Base-by-base conservation (phyloP, 1,140 invertebrate genomes). In the Orius laevigatus region DNA sequence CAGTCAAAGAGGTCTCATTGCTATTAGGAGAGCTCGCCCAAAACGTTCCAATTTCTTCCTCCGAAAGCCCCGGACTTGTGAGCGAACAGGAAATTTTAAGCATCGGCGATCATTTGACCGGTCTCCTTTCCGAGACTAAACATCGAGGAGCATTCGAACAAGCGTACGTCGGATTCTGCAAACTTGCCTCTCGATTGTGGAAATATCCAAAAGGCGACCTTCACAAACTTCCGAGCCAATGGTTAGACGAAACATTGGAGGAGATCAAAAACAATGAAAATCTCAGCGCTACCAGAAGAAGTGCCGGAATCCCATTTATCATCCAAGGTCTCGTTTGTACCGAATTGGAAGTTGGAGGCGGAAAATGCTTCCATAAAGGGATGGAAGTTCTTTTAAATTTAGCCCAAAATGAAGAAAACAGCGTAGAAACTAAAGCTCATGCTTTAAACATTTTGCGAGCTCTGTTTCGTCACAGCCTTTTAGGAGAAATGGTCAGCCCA, bases 111-210 rank as follows among this genome's bases (percentile, higher is more conserved):
- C 78, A 81, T 62, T 80, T 89, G 53, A 74, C 78, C 1, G 60
- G 65, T 1, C 65, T 92, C 25, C 70, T 91, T 14, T 68, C 76
- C 1, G 77, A 86, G 62, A 86, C 84, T 0, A 89, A 89, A 63
- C 92, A 97, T 65, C 71, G 90, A 53, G 92, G 92, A 3, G 91
- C 92, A 35, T 95, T 95, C 68, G 92, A 97, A 63, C 84, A 95
- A 66, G 86, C 85, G 4, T 89, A 89, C 63, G 75, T 90, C 48
- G 91, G 88, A 5, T 95, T 94, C 66, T 75, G 72, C 14, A 74
- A 77, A 57, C 64, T 93, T 32, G 80, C 83, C 56, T 60, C 66
- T n/a, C 63, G 68, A 56, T 62, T 85, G 10, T 83, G 76, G 74
- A 69, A 66, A 5, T 69, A 66, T 54, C 60, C 67, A 1, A 57